Evolutionary conservation across 2,888 invertebrate species (phyloP), one percentile per base, ranked within the genome.

Genomic region (Xestia c-nigrum): DNA sequence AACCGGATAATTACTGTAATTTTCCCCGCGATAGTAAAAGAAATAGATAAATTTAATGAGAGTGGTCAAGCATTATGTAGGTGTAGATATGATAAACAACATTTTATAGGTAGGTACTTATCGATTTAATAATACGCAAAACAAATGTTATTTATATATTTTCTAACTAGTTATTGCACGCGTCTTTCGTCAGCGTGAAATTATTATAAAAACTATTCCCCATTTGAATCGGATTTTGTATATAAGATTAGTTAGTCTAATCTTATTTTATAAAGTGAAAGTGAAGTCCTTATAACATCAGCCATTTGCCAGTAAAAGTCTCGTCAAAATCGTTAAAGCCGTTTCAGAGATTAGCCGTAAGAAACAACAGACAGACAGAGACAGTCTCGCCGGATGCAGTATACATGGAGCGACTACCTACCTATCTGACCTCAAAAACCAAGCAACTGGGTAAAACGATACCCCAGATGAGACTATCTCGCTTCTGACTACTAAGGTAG

Each of bases 41-140:
- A 61, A 46, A 67, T 57, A 52, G 64, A 71, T 76, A 75, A 72
- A 86, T 6, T 40, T 71, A 76, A 68, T 80, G 52, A 74, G 46
- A 71, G 31, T 74, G 72, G 50, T 47, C 46, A 67, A 69, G 46
- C n/a, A 68, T 72, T 65, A 74, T 47, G 40, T 59, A 74, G 70
- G 21, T 73, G 52, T 68, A 68, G 64, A 81, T 70, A 73, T 31
- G 67, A 71, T 78, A 69, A 52, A 14, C 57, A 52, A 46, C 9
- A 46, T 79, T 63, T 52, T 73, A 64, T 71, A 21, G 16, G 16
- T 71, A 21, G 16, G 16, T 19, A 70, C 50, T 59, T 72, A 67
- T 72, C 82, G 52, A 52, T 50, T 68, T 21, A n/a, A 64, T 83
- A 76, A 72, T 80, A 71, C 61, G 73, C 61, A 68, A 43, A 31